Conservation (phyloP, 2,797 vertebrate genomes). For the Knipowitschia caucasica region DNA sequence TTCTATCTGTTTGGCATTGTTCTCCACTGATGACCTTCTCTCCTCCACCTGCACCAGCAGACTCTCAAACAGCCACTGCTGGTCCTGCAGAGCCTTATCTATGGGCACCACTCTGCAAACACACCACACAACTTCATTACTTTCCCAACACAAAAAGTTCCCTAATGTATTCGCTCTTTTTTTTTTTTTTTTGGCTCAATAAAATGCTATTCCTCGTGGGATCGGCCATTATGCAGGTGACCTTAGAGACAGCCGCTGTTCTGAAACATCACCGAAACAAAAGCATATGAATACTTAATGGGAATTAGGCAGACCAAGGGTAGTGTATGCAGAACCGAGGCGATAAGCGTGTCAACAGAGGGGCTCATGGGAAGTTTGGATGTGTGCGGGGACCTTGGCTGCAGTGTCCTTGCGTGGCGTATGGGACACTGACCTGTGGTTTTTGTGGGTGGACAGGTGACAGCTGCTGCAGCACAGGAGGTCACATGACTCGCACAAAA, state of each 20-base stretch:
- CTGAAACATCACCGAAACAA: conserved; percentile 58
- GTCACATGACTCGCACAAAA: conserved; percentile 83
- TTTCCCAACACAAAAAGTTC: conserved; percentile 31
- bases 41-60: conserved; percentile 79
- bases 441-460: conserved; percentile 83
- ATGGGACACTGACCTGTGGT: conserved; percentile 78
- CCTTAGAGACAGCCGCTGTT: conserved; percentile 56
- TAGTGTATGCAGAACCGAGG: conserved; percentile 61
- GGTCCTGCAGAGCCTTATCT: conserved; percentile 78
- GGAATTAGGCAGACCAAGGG: conserved; percentile 54
- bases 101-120: conserved; percentile 73
- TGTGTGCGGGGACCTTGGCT: conserved; percentile 47
- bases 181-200: conserved; percentile 39
- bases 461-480: conserved; percentile 84
- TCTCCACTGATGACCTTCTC: conserved; percentile 76
- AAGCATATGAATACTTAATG: conserved; percentile 65
- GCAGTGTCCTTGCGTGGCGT: conserved; percentile 63
- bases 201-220: conserved; percentile 48
- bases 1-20: conserved; percentile 78
- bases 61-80: conserved; percentile 79
- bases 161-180: conserved; percentile 53
- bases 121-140: conserved; percentile 23
- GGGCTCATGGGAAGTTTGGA: conserved; percentile 52
- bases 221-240: conserved; percentile 59
- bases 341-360: conserved; percentile 63